A percentile compares a stretch with the other conserved stretches of the same genome.
These are phyloP conservation scores for Pseudolaguvia tuberculata DNA, from an alignment of 2,113 vertebrate species.

Conservation along the genomic window DNA sequence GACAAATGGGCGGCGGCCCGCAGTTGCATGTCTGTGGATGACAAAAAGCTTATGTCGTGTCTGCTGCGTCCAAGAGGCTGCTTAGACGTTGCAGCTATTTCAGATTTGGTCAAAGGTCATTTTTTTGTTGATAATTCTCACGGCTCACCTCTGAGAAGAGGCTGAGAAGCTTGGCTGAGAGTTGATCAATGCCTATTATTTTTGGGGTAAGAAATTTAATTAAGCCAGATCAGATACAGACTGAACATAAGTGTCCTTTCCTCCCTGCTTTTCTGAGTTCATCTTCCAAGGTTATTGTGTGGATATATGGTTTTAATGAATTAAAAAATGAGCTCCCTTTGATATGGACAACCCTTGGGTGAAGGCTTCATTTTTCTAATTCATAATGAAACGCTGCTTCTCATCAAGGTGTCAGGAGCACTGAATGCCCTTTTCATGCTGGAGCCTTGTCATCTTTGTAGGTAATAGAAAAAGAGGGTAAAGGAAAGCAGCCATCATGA, in stretches of 20 bases:
- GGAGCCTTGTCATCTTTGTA: background rate
- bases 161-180: conserved; percentile 6
- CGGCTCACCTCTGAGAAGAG: background rate
- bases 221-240: conserved; percentile 44
- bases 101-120: conserved; percentile 37
- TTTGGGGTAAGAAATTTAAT: conserved; percentile 42
- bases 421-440: conserved; percentile 5
- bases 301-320: conserved; percentile 41
- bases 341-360: conserved; percentile 21
- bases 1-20: background rate
- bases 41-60: conserved; percentile 34
- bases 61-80: conserved; percentile 13
- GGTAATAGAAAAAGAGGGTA: background rate
- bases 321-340: conserved; percentile 28
- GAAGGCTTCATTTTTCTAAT: conserved; percentile 7
- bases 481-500: background rate
- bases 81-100: conserved; percentile 30
- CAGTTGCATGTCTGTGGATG: conserved; percentile 18
- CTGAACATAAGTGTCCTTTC: background rate
- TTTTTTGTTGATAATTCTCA: conserved; percentile 32
- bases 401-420: conserved; percentile 28
- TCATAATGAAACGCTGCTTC: conserved; percentile 37
- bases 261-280: conserved; percentile 10
- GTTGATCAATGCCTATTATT: conserved; percentile 39
- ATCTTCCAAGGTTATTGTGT: conserved; percentile 39